These are phyloP conservation scores for Myotis brandtii DNA, from an alignment of 2,113 vertebrate genomes.

Conservation along the genomic window DNA sequence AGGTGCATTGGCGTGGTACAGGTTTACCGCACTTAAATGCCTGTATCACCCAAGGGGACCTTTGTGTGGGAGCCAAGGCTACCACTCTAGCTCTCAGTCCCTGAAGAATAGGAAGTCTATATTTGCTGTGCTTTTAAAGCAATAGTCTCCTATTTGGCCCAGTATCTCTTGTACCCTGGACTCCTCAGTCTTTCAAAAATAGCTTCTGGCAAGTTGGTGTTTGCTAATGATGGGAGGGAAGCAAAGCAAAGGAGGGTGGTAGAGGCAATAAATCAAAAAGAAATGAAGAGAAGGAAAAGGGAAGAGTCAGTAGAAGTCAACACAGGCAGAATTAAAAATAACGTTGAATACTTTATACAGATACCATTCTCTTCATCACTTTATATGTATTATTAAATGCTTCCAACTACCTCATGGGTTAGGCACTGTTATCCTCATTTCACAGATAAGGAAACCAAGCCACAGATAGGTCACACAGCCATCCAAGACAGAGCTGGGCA, in stretches of 20 bases:
- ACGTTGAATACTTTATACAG: not conserved
- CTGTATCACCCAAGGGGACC: not conserved
- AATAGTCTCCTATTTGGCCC: not conserved
- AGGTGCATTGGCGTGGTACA: not conserved
- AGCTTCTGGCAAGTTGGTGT: not conserved
- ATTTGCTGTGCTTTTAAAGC: not conserved
- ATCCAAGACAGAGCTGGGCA: not conserved
- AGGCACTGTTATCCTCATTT: not conserved
- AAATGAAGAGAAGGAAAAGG: not conserved
- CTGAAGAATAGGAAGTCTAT: not conserved
- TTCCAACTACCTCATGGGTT: not conserved
- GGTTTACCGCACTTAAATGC: not conserved
- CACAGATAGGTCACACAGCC: not conserved
- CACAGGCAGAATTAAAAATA: conserved; percentile 1
- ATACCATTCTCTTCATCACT: not conserved
- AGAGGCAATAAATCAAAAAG: not conserved
- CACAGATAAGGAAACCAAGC: not conserved
- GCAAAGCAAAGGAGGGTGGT: not conserved
- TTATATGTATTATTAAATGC: not conserved
- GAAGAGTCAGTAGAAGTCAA: not conserved
- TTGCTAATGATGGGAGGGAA: not conserved
- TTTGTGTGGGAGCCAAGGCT: not conserved
- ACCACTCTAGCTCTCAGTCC: not conserved
- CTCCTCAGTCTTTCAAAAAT: not conserved
- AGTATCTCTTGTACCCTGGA: not conserved